Percentiles rank a stretch among this genome's conserved stretches.
Conservation (phyloP, 2,113 vertebrate genomes). For the Guaruba guarouba region DNA sequence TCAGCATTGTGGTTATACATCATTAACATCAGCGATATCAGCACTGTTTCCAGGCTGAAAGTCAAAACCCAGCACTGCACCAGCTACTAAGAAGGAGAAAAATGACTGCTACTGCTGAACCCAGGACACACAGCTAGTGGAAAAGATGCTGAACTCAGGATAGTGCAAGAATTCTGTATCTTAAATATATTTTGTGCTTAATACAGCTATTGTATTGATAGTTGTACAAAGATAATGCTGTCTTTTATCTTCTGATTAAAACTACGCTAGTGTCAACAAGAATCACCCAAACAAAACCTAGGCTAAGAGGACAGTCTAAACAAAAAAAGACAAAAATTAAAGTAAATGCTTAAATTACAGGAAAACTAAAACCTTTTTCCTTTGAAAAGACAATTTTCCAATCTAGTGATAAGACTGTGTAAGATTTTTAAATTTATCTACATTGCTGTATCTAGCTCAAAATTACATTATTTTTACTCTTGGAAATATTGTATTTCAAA, state of each 20-base stretch:
- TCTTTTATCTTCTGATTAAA: neutral
- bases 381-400: neutral
- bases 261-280: neutral
- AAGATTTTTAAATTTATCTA: neutral
- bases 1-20: too few species aligned
- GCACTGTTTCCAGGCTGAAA: too few species aligned
- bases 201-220: too few species aligned
- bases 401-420: neutral
- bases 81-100: too few species aligned
- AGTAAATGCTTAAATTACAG: neutral
- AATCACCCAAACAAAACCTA: neutral
- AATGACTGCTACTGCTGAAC: too few species aligned
- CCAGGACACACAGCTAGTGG: neutral
- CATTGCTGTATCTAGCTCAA: neutral
- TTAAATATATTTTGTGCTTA: neutral
- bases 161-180: neutral
- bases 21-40: too few species aligned
- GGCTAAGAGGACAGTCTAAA: neutral
- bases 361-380: neutral
- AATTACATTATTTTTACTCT: neutral
- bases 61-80: too few species aligned
- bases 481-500: neutral
- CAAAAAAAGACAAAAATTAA: neutral
- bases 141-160: neutral
- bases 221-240: neutral